phyloP scores from a whole-genome alignment of 2,797 vertebrate genomes.

The Eulemur albifrons region DNA sequence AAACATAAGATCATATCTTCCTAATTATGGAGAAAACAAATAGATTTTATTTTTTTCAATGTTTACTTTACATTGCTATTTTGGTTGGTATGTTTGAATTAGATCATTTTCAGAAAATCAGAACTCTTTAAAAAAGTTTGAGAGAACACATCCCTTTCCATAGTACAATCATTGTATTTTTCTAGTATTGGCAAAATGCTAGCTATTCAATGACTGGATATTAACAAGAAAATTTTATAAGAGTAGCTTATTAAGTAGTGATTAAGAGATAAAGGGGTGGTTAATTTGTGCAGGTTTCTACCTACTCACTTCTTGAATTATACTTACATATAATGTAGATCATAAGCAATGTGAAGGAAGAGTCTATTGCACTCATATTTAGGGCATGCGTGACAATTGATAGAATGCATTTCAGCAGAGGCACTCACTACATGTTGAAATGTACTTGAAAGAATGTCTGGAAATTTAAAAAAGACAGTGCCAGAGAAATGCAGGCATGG shows the following conservation, averaged over 20 bases:
- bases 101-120: not conserved
- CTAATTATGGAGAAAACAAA: not conserved
- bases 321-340: not conserved
- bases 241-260: too few relatives aligned
- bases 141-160: not conserved
- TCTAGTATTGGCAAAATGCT: not conserved
- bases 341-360: not conserved
- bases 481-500: not conserved
- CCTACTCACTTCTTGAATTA: not conserved
- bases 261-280: not conserved
- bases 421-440: not conserved
- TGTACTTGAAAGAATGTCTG: not conserved
- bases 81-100: not conserved
- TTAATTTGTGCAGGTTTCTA: not conserved
- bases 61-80: not conserved
- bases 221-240: too few relatives aligned
- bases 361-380: not conserved
- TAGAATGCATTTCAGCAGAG: not conserved
- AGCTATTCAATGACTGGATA: too few relatives aligned
- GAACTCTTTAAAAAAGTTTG: not conserved
- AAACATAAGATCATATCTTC: not conserved
- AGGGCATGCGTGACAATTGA: not conserved
- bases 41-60: not conserved
- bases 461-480: not conserved
- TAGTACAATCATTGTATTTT: not conserved